Evolutionary conservation across 2,113 vertebrate species (phyloP).

Genomic region (Sylvietta virens): DNA sequence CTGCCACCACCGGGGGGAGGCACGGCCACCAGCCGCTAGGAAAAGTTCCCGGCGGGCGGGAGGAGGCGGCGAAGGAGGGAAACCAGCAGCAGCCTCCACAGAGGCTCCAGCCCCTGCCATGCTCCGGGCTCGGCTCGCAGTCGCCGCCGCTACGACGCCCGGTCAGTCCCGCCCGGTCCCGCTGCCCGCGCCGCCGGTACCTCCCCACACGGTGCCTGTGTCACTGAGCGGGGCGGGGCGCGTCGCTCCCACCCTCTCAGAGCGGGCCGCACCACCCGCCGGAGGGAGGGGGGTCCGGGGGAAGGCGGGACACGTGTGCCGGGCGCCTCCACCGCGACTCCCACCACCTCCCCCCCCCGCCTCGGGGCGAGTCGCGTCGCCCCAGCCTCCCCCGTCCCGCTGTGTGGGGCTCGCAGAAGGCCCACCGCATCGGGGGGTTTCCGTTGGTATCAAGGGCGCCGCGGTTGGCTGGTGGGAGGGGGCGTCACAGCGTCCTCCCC

Average conservation of each 20-base stretch:
- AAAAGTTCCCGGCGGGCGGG: neutral
- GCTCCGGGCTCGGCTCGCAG: neutral
- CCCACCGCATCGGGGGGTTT: no score
- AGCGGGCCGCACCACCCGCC: conserved; percentile 40
- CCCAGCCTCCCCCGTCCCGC: fast-evolving
- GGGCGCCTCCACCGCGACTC: neutral
- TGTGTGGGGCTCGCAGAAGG: neutral
- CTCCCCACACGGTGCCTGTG: conserved; percentile 30
- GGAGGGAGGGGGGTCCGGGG: neutral
- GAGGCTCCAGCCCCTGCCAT: conserved; percentile 15
- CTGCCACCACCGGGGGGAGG: neutral
- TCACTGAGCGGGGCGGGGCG: conserved; percentile 27
- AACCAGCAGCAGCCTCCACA: neutral
- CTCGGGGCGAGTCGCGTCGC: neutral
- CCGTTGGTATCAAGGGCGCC: neutral
- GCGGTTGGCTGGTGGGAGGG: neutral
- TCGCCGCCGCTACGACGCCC: conserved; percentile 22
- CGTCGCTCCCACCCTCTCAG: conserved; percentile 32
- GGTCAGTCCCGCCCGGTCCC: neutral
- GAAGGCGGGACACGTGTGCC: neutral
- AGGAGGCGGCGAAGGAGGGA: neutral
- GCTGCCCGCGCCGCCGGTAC: neutral
- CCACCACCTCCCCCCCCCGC: no score
- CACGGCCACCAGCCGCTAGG: neutral
- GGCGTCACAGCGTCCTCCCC: neutral